Base-by-base conservation (phyloP, 1,140 invertebrate species). In the Latrodectus geometricus region DNA sequence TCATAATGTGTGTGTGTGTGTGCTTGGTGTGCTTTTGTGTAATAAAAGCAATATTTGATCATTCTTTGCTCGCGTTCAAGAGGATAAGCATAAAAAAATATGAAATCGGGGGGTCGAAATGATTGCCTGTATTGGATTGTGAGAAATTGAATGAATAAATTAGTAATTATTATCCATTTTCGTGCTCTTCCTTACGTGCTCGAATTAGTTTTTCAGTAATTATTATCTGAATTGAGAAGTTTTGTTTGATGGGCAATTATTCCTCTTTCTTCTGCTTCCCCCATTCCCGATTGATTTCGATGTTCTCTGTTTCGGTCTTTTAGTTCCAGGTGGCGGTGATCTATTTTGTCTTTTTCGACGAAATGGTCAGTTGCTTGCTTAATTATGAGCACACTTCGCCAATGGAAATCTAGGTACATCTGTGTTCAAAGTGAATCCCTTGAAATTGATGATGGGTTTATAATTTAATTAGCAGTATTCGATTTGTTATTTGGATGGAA, bases 21-120 rank as follows among this genome's bases (percentile, higher is more conserved):
- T 61, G 17, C 17, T 61, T 61, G 54, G 54, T 61, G 54, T 56
- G 54, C 17, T 11, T 17, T 61, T n/a, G 52, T 48, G 66, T 21
- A 70, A 82, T 84, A 76, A 76, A 84, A 86, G 83, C 65, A 66
- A 78, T 86, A 86, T 86, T 78, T 86, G 82, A 68, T 84, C 48
- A 76, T 84, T 81, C 69, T 35, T 35, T 76, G 49, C 23, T 73
- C n/a, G 9, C 8, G n/a, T 69, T 9, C 68, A 11, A 48, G 52
- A 17, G 8, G 50, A 76, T 35, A 35, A 76, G 54, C 12, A 76
- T 35, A 69, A 69, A 69, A 20, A 12, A 69, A 23, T 23, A 12
- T n/a, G 12, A 69, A 69, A 21, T 23, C 15, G 23, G 35, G 66
- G 14, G 78, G 35, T 35, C 5, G 35, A 70, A 80, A 80, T 73